Base-by-base conservation (phyloP, 2,888 invertebrate species). In the Leptinotarsa haldemani region DNA sequence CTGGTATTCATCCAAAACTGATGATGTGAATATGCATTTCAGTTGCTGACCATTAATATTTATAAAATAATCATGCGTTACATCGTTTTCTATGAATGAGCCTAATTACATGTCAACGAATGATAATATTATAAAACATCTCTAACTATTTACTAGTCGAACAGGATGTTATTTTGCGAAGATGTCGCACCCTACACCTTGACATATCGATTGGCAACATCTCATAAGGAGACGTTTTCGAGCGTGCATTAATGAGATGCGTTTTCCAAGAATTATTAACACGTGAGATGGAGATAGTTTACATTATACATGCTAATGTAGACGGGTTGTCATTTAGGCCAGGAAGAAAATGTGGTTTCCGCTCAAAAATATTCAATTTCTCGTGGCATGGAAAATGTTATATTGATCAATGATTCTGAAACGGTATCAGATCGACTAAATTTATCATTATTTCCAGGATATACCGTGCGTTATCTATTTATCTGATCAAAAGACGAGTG, bases 91-190 rank as follows among this genome's bases (percentile, higher is more conserved):
- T 40, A 40, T 40, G 50, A 20, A 56, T 2, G 1, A 56, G 25
- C 22, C 22, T 56, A 22, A 56, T 22, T 56, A 20, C 4, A 22
- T 22, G 20, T 56, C 56, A 56, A 12, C 4, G 12, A 15, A 64
- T 64, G 40, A 64, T 64, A 40, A 46, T 16, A 66, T 47, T n/a
- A 66, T 47, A 9, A 20, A 50, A 53, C 15, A 68, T 25, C 16
- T 25, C 13, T 15, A 15, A 15, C 18, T 56, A 56, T 20, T 25
- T 20, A 56, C 56, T 22, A 13, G 15, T 56, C 56, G 56, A 56
- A 56, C 56, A 56, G 56, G 56, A 56, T 56, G 22, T 56, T 20
- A 56, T 56, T 56, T 0, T 52, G 52, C 2, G n/a, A n/a, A 52
- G 2, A 52, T 18, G 56, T 56, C 56, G 56, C 22, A 56, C 56